A percentile compares a stretch with the other conserved stretches of the same genome.
These are phyloP conservation scores for Oryzias celebensis DNA, from an alignment of 2,113 vertebrate species.

Conservation along the genomic window DNA sequence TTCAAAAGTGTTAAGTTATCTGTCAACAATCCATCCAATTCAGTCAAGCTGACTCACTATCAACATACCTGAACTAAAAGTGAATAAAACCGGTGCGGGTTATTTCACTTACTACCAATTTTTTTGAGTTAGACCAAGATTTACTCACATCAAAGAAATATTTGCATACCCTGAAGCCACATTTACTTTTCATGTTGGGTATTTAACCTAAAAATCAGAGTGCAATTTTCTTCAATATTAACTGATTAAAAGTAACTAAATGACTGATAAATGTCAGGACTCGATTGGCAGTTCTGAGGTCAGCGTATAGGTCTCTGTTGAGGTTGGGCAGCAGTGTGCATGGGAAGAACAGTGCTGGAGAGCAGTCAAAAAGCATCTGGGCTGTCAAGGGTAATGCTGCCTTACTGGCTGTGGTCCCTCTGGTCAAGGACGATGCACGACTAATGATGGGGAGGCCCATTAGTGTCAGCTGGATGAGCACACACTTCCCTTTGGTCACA, in stretches of 20 bases:
- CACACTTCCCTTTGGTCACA: constrained; percentile 74
- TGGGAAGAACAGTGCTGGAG: constrained; percentile 8
- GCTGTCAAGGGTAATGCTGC: constrained; percentile 46
- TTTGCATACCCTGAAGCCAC: constrained; percentile 26
- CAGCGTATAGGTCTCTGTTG: constrained; percentile 27
- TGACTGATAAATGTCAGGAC: constrained; percentile 30
- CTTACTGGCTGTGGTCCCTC: constrained; percentile 49
- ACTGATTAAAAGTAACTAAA: constrained; percentile 8
- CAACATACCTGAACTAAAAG: constrained; percentile 42
- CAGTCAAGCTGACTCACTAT: constrained; percentile 33
- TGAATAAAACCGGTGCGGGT: constrained; percentile 44
- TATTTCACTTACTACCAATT: constrained; percentile 34
- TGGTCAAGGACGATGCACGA: constrained; percentile 66
- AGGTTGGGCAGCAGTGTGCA: background rate
- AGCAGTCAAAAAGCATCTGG: constrained; percentile 22
- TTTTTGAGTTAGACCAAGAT: constrained; percentile 41
- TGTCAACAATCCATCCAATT: constrained; percentile 28
- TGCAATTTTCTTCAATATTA: no score
- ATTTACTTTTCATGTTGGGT: constrained; percentile 23
- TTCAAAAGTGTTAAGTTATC: constrained; percentile 56
- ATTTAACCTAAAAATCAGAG: constrained; percentile 10
- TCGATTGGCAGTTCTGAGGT: constrained; percentile 22
- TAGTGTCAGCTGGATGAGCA: constrained; percentile 71
- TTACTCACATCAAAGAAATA: constrained; percentile 7
- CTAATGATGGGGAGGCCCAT: constrained; percentile 71